phyloP scores from a whole-genome alignment of 1,140 invertebrate species.

The Caenorhabditis remanei region DNA sequence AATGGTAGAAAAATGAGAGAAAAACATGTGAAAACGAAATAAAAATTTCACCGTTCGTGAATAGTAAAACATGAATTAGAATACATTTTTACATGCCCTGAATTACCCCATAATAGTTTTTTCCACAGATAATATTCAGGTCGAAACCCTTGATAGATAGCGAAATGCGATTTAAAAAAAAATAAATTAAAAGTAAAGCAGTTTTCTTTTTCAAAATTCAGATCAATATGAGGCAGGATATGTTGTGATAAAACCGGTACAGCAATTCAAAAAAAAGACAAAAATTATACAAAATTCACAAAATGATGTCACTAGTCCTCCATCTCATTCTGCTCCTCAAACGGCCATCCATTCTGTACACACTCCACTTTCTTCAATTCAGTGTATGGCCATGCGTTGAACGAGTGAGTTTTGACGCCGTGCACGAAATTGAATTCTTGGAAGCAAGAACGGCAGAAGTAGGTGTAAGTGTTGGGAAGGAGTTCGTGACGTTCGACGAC shows the following conservation, averaged over 20 bases:
- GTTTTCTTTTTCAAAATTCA: background rate
- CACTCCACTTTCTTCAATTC: background rate
- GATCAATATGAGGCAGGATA: no score
- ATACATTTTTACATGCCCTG: no score
- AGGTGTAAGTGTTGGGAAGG: conserved; percentile 68
- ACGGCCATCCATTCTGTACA: conserved; percentile 5
- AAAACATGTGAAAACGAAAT: no score
- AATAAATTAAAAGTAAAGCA: background rate
- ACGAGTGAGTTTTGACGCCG: conserved; percentile 69
- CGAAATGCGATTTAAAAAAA: no score
- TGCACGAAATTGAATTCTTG: conserved; percentile 70
- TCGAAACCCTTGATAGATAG: background rate
- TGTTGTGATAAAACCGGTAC: no score
- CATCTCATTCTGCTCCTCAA: background rate
- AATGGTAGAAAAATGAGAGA: no score
- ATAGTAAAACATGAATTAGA: no score
- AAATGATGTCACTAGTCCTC: background rate
- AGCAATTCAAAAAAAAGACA: background rate
- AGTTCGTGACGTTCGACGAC: conserved; percentile 75
- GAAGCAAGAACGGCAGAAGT: conserved; percentile 73
- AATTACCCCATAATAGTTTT: no score
- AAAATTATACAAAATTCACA: conserved; percentile 21
- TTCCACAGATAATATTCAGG: no score
- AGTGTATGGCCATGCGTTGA: conserved; percentile 72
- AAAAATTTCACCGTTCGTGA: no score